Evolutionary conservation across 2,113 vertebrate species (phyloP), one percentile per base, ranked within the genome.

Genomic region (Muntiacus reevesi): DNA sequence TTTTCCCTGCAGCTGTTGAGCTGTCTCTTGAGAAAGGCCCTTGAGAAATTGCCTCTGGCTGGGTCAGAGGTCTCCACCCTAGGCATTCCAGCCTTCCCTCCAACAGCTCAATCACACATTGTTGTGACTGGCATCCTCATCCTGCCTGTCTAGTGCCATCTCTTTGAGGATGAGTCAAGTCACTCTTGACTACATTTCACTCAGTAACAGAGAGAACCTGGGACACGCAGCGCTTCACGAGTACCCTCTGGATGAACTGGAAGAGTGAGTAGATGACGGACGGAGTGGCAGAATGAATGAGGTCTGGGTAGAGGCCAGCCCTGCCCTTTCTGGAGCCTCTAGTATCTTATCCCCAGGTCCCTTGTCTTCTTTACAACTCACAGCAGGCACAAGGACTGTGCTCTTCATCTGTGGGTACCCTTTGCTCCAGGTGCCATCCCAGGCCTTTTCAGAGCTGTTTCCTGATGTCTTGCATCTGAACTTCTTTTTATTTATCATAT

Each of bases 401-500:
- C 43, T 43, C 2, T 27, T 36, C n/a, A 25, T 11, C 23, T 0
- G 0, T 12, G 3, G 16, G 14, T 6, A 13, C 59, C 15, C 0
- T 50, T 30, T 30, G 43, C 19, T 19, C 60, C 5, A 71, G 1
- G 45, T 54, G 12, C 55, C 43, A 9, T 7, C 25, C 27, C 10
- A 25, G 52, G 1, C 36, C 50, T 84, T 79, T 88, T 36, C 59
- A 82, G 59, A 95, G 45, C 30, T 55, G 9, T n/a, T 40, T 59
- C 60, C 57, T n/a, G 28, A 52, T 25, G 23, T 2, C 17, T 78
- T 92, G 54, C 25, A 45, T 17, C 17, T 45, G 45, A 92, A 83
- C 30, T n/a, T 60, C 12, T 33, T 67, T 67, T 67, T 67, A 67
- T 71, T 71, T 36, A 21, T 21, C 64, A 36, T 36, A 36, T 71